These are phyloP conservation scores for Chrysina gloriosa DNA, from an alignment of 2,888 invertebrate genomes.

Conservation along the genomic window DNA sequence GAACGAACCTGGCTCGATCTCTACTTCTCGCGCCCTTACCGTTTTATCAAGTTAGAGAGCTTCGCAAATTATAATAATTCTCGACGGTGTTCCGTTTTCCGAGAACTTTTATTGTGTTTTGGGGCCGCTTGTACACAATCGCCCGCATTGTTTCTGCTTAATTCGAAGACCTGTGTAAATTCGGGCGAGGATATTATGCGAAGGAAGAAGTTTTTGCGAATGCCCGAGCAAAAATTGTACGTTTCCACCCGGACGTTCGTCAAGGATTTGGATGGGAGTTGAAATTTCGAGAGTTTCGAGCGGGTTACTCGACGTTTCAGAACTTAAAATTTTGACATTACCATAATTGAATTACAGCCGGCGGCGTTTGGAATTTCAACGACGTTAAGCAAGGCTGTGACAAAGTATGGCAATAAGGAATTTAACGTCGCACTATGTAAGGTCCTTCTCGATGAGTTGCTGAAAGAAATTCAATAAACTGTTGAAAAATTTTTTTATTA, in stretches of 20 bases:
- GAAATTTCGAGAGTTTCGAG: background rate
- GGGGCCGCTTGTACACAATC: background rate
- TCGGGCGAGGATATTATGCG: background rate
- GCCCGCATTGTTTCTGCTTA: background rate
- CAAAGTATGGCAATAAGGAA: too few species aligned
- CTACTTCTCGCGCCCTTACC: background rate
- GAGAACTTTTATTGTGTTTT: slow-evolving; percentile 12
- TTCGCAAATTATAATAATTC: background rate
- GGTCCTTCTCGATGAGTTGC: too few species aligned
- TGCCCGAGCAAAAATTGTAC: background rate
- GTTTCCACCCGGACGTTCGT: background rate
- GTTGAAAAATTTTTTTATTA: too few species aligned
- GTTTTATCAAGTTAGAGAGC: background rate
- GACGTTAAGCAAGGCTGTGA: background rate
- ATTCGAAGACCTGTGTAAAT: background rate
- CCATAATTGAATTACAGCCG: background rate
- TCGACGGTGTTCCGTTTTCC: background rate
- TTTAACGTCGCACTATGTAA: too few species aligned
- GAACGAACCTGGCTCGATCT: background rate
- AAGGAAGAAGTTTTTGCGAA: background rate
- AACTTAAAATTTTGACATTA: background rate
- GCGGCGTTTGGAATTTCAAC: background rate
- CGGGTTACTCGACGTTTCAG: background rate
- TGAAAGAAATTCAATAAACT: too few species aligned
- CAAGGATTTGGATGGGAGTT: background rate